A percentile compares a stretch with the other conserved stretches of the same genome.
Evolutionary conservation across 2,797 vertebrate species (phyloP).

Genomic region (Staurois parvus): DNA sequence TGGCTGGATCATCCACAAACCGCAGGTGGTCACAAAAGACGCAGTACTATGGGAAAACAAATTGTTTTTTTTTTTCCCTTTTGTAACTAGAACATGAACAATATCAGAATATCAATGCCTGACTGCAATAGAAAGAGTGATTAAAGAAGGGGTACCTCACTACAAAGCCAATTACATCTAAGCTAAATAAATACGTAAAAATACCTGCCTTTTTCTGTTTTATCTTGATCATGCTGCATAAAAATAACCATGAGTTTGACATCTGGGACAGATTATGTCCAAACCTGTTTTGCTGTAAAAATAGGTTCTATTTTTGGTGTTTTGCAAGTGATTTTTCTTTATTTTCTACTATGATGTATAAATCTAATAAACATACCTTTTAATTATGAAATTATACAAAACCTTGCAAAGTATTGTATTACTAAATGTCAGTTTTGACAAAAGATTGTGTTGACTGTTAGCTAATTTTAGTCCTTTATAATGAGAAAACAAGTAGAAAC

Average conservation of each 20-base stretch:
- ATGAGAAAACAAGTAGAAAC: not conserved
- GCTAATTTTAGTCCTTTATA: not conserved
- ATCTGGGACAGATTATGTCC: conserved; percentile 33
- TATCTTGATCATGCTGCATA: conserved; percentile 17
- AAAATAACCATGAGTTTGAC: conserved; percentile 11
- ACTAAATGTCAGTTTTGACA: not conserved
- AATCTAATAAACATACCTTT: conserved; percentile 1
- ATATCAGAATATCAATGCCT: conserved; percentile 59
- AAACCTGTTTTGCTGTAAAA: conserved; percentile 34
- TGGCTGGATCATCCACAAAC: conserved; percentile 60
- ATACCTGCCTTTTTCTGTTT: conserved; percentile 39
- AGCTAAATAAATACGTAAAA: conserved; percentile 38
- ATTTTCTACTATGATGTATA: conserved; percentile 2
- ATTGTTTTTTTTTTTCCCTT: conserved; percentile 35
- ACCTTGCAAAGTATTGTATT: not conserved
- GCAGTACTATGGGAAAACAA: conserved; percentile 52
- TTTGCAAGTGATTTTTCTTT: conserved; percentile 3
- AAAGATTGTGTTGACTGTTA: not conserved
- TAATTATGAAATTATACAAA: not conserved
- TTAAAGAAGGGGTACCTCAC: conserved; percentile 26
- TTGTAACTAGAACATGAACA: conserved; percentile 54
- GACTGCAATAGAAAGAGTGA: conserved; percentile 36
- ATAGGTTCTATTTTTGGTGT: conserved; percentile 26
- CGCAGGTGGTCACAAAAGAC: conserved; percentile 62
- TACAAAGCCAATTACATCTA: conserved; percentile 41